phyloP scores from a whole-genome alignment of 2,888 invertebrate species.

The Catocala nupta region DNA sequence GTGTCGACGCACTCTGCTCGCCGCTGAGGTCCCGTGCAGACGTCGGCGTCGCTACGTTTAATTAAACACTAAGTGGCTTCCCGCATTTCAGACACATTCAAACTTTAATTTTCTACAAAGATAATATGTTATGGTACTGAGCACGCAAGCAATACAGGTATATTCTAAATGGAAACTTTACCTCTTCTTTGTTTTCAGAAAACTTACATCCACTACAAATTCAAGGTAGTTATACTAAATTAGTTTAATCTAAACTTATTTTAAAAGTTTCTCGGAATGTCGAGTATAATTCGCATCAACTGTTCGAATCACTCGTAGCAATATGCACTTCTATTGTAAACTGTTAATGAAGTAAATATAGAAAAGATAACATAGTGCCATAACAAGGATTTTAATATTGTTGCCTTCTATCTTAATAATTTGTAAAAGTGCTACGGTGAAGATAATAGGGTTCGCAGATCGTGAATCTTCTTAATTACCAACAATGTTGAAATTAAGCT shows the following conservation, averaged over 20 bases:
- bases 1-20: conserved; percentile 46
- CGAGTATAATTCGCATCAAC: neutral
- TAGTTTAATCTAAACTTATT: conserved; percentile 9
- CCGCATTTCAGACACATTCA: conserved; percentile 44
- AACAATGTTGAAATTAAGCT: conserved; percentile 84
- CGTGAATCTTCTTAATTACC: conserved; percentile 85
- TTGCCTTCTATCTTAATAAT: conserved; percentile 75
- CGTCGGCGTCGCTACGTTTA: conserved; percentile 53
- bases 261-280: neutral
- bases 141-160: conserved; percentile 14
- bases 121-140: conserved; percentile 33
- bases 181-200: conserved; percentile 12
- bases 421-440: conserved; percentile 72
- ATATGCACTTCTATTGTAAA: neutral
- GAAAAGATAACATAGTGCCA: conserved; percentile 25
- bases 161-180: conserved; percentile 1
- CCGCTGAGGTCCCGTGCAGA: conserved; percentile 27
- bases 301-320: neutral
- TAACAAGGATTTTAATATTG: conserved; percentile 68
- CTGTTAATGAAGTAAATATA: conserved; percentile 10
- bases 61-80: conserved; percentile 59
- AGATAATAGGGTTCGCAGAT: conserved; percentile 81
- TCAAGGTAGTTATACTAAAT: conserved; percentile 12
- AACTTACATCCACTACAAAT: conserved; percentile 17
- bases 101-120: conserved; percentile 43